Evolutionary conservation across 2,797 vertebrate genomes (phyloP).

Genomic region (Hozukius guyotensis): DNA sequence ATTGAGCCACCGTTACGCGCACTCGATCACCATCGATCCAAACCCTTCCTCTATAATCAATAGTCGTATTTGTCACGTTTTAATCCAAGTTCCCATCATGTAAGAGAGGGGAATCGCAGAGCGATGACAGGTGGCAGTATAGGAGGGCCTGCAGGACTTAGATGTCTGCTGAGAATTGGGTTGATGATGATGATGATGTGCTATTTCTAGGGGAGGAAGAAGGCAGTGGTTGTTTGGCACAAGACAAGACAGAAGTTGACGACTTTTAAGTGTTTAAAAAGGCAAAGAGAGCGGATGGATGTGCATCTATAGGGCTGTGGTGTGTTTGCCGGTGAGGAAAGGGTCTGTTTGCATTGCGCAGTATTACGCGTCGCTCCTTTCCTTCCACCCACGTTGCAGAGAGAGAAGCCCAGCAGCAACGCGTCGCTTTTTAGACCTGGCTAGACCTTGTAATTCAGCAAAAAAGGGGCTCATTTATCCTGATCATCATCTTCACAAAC

Average conservation of each 20-base stretch:
- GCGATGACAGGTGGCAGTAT: slow-evolving; percentile 70
- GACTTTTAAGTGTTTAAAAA: slow-evolving; percentile 37
- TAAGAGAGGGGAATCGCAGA: slow-evolving; percentile 17
- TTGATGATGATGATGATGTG: slow-evolving; percentile 29
- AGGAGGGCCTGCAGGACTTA: slow-evolving; percentile 67
- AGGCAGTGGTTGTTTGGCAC: slow-evolving; percentile 12
- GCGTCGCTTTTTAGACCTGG: slow-evolving; percentile 14
- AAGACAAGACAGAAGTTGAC: slow-evolving; percentile 45
- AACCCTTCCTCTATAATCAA: slow-evolving; percentile 37
- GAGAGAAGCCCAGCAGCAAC: slow-evolving; percentile 63
- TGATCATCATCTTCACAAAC: slow-evolving; percentile 25
- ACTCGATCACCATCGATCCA: slow-evolving; percentile 43
- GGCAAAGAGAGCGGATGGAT: neutral
- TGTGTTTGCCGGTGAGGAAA: slow-evolving; percentile 63
- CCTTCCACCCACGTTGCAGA: slow-evolving; percentile 82
- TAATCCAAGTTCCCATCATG: slow-evolving; percentile 23
- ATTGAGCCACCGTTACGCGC: slow-evolving; percentile 24
- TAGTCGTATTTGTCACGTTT: slow-evolving; percentile 57
- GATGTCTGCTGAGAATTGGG: slow-evolving; percentile 53
- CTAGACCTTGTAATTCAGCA: slow-evolving; percentile 25
- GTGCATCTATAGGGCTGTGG: slow-evolving; percentile 26
- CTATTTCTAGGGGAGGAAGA: slow-evolving; percentile 1
- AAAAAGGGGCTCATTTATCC: slow-evolving; percentile 3
- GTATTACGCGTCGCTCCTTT: slow-evolving; percentile 75
- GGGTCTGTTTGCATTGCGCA: slow-evolving; percentile 81